Conservation (phyloP, 2,113 vertebrate genomes). For the Ahaetulla prasina region DNA sequence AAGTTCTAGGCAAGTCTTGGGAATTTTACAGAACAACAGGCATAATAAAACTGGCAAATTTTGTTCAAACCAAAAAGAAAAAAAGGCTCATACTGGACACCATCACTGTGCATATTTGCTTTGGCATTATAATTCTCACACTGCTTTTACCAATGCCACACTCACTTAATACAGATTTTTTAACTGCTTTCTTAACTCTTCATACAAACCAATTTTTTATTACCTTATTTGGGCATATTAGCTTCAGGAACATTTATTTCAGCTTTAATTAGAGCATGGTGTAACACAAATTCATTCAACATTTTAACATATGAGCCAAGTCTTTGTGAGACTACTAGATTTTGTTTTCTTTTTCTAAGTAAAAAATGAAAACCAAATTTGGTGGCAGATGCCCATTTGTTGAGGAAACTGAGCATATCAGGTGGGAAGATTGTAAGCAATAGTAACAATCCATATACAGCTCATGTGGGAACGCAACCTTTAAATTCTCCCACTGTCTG, state of each 20-base stretch:
- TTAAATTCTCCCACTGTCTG: not conserved
- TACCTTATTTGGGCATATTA: constrained; percentile 60
- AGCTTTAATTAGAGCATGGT: constrained; percentile 17
- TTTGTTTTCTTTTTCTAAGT: not conserved
- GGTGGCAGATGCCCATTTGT: not conserved
- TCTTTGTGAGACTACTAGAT: not conserved
- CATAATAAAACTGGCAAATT: not conserved
- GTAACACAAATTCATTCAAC: constrained; percentile 22
- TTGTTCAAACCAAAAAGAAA: not conserved
- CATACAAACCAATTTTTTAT: constrained; percentile 52
- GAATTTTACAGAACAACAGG: not conserved
- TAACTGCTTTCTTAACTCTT: constrained; percentile 66
- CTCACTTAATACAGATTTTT: constrained; percentile 61
- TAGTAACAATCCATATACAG: not conserved
- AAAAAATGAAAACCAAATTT: not conserved
- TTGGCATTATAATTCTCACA: constrained; percentile 59
- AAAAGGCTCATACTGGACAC: constrained; percentile 65
- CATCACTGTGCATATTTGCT: constrained; percentile 60
- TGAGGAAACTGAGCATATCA: not conserved
- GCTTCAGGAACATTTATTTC: constrained; percentile 42
- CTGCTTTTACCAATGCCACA: constrained; percentile 60
- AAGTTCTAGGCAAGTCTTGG: not conserved
- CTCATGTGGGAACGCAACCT: not conserved
- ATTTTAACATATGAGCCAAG: not conserved
- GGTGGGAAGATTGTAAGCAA: not conserved